Evolutionary conservation across 2,888 invertebrate species (phyloP).

Genomic region (Heliconius erato): DNA sequence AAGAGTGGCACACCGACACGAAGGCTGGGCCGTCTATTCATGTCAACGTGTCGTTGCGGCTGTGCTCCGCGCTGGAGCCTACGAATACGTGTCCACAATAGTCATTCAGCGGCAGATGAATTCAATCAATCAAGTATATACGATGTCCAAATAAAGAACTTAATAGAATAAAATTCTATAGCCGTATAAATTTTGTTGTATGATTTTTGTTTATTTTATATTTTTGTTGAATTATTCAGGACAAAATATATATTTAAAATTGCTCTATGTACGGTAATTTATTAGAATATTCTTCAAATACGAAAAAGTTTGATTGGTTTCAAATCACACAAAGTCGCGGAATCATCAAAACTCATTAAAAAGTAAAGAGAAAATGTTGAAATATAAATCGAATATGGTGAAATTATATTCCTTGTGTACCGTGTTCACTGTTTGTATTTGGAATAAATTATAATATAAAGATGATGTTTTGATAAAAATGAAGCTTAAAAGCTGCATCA

Average conservation of each 20-base stretch:
- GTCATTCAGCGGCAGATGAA: conserved; percentile 65
- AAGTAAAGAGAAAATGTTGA: conserved; percentile 81
- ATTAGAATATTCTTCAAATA: conserved; percentile 61
- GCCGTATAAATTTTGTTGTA: background rate
- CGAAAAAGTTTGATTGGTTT: conserved; percentile 84
- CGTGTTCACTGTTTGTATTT: conserved; percentile 34
- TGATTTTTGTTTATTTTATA: conserved; percentile 2
- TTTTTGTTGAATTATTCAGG: too few relatives aligned
- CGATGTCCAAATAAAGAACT: conserved; percentile 34
- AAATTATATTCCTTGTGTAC: conserved; percentile 50
- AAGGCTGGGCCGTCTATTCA: conserved; percentile 66
- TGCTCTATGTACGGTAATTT: conserved; percentile 52
- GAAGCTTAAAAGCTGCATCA: background rate
- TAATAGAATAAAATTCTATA: conserved; percentile 31
- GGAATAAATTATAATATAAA: conserved; percentile 1
- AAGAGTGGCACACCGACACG: conserved; percentile 48
- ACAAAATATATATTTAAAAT: background rate
- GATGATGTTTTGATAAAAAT: background rate
- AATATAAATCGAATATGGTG: conserved; percentile 74
- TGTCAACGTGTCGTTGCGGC: conserved; percentile 62
- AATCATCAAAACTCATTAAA: conserved; percentile 81
- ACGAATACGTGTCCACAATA: conserved; percentile 74
- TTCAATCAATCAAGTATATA: conserved; percentile 71
- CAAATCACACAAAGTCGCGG: conserved; percentile 72
- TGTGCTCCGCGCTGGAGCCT: conserved; percentile 49